A percentile compares a stretch with the other conserved stretches of the same genome.
Evolutionary conservation across 2,113 vertebrate species (phyloP).

Genomic region (Typhlomys cinereus): DNA sequence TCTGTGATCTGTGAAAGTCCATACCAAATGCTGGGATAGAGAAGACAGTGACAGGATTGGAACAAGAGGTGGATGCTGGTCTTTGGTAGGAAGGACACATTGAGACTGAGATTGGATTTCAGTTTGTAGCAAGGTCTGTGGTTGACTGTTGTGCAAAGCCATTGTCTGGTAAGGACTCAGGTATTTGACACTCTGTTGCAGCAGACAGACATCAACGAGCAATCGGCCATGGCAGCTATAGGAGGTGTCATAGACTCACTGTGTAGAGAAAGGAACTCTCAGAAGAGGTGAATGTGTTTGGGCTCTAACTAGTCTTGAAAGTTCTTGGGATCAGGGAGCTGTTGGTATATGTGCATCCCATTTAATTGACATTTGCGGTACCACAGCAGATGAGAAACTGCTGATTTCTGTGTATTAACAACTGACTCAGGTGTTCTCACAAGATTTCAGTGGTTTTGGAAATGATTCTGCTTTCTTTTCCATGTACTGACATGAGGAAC

Average conservation of each 20-base stretch:
- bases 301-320: neutral
- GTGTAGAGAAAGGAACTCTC: neutral
- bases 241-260: too few relatives aligned
- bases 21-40: neutral
- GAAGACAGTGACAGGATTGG: neutral
- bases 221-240: neutral
- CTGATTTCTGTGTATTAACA: neutral
- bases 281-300: neutral
- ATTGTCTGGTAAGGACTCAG: neutral
- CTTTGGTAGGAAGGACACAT: too few relatives aligned
- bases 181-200: neutral
- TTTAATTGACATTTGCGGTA: neutral
- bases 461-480: neutral
- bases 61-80: neutral
- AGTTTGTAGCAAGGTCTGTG: neutral
- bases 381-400: neutral
- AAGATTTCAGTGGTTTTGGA: too few relatives aligned
- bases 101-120: neutral
- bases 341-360: accelerated
- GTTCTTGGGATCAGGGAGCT: too few relatives aligned
- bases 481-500: too few relatives aligned
- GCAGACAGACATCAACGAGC: too few relatives aligned
- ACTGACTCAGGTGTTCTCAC: neutral
- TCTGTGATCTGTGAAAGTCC: neutral
- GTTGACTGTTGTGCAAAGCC: neutral